phyloP scores from a whole-genome alignment of 2,113 vertebrate genomes.

The Triplophysa dalaica region DNA sequence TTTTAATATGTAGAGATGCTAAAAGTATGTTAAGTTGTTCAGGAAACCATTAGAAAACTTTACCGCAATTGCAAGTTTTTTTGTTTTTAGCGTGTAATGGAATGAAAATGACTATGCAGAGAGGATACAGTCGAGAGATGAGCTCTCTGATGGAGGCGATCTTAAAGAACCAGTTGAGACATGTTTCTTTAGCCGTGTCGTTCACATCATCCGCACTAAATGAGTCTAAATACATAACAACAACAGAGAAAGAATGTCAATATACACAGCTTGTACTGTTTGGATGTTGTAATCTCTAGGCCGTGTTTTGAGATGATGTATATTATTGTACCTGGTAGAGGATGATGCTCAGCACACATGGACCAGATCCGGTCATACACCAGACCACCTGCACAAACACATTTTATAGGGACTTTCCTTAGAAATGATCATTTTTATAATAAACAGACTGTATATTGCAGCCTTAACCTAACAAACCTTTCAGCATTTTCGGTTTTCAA shows the following conservation, averaged over 20 bases:
- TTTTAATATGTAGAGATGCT: neutral
- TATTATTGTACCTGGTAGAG: slow-evolving; percentile 78
- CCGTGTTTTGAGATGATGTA: neutral
- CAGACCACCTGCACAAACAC: slow-evolving; percentile 78
- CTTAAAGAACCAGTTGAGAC: slow-evolving; percentile 99
- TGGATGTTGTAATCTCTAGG: neutral
- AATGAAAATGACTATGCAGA: neutral
- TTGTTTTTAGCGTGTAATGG: neutral
- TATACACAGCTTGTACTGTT: neutral
- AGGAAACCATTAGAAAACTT: neutral
- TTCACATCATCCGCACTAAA: slow-evolving; percentile 89
- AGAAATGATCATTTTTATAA: no score
- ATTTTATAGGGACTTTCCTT: neutral
- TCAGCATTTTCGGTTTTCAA: no score
- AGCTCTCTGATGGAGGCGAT: slow-evolving; percentile 98
- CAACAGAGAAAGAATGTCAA: neutral
- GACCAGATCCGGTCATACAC: slow-evolving; percentile 93
- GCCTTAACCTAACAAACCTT: neutral
- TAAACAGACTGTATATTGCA: no score
- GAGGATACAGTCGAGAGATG: slow-evolving; percentile 95
- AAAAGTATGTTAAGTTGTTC: neutral
- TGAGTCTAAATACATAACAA: slow-evolving; percentile 71
- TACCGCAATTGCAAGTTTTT: neutral
- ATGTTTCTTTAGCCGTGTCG: slow-evolving; percentile 95
- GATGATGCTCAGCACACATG: slow-evolving; percentile 84